Evolutionary conservation across 2,113 vertebrate genomes (phyloP).

Genomic region (Ageneiosus marmoratus): DNA sequence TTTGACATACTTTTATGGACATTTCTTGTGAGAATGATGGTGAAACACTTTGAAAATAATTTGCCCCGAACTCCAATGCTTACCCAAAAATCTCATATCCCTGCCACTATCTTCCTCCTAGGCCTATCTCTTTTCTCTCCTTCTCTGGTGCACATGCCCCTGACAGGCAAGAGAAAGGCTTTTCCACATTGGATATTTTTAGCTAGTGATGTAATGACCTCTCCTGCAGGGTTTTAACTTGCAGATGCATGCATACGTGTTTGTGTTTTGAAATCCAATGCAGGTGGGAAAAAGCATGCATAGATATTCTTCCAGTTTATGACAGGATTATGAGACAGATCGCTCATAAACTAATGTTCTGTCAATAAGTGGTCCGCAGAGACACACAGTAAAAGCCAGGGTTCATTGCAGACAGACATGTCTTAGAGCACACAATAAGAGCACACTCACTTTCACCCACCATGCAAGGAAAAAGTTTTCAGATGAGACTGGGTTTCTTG

Average conservation of each 20-base stretch:
- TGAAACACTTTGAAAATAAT: background rate
- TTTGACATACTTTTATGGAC: background rate
- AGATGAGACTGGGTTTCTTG: background rate
- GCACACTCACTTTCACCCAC: too few species aligned
- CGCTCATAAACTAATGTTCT: background rate
- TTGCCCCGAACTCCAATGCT: background rate
- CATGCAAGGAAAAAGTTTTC: background rate
- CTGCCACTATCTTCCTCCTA: conserved; percentile 7
- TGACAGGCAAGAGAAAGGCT: conserved; percentile 42
- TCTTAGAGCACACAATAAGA: too few species aligned
- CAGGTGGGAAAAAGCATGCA: background rate
- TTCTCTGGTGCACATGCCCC: conserved; percentile 24
- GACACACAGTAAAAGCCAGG: background rate
- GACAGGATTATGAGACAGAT: background rate
- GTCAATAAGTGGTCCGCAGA: background rate
- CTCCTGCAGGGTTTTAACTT: conserved; percentile 45
- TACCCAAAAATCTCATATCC: background rate
- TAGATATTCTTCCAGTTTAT: background rate
- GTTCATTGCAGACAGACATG: background rate
- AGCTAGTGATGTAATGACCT: conserved; percentile 56
- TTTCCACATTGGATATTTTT: conserved; percentile 50
- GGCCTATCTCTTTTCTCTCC: background rate
- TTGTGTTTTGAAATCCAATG: background rate
- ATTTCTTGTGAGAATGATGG: background rate
- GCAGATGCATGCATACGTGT: conserved; percentile 10